These are phyloP conservation scores for Parauchenoglanis punctatus DNA, from an alignment of 2,797 vertebrate genomes.

Conservation along the genomic window DNA sequence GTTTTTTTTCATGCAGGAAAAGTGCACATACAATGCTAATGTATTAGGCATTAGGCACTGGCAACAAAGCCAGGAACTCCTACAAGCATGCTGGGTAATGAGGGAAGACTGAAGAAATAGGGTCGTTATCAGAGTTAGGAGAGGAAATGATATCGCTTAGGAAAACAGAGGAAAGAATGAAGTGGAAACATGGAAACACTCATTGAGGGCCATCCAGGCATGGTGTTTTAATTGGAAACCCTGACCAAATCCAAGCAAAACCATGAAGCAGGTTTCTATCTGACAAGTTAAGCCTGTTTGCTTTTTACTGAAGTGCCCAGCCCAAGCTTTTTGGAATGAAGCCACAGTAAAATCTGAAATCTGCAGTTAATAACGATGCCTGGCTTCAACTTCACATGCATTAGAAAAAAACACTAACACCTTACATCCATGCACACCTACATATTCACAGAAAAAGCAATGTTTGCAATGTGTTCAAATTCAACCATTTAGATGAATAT, in stretches of 20 bases:
- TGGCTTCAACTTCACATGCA: background rate
- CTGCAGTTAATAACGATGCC: background rate
- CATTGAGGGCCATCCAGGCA: slow-evolving; percentile 18
- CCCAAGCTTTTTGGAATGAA: background rate
- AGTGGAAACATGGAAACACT: slow-evolving; percentile 35
- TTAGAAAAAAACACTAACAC: background rate
- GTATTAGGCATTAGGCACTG: slow-evolving; percentile 22
- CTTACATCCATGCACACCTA: slow-evolving; percentile 6
- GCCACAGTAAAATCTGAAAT: background rate
- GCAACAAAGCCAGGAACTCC: slow-evolving; percentile 16
- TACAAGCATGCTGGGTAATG: slow-evolving; percentile 40
- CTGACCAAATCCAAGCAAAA: slow-evolving; percentile 22
- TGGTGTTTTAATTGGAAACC: slow-evolving; percentile 20
- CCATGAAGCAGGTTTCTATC: slow-evolving; percentile 13
- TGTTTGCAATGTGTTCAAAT: slow-evolving; percentile 24
- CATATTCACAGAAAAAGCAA: slow-evolving; percentile 31
- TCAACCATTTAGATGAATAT: slow-evolving; percentile 16
- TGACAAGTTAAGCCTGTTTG: background rate
- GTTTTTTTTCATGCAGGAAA: background rate
- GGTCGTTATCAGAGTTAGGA: slow-evolving; percentile 7
- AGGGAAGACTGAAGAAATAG: slow-evolving; percentile 37
- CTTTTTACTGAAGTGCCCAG: background rate
- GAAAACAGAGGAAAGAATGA: slow-evolving; percentile 23
- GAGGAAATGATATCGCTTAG: slow-evolving; percentile 30
- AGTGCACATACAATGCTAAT: background rate